Evolutionary conservation across 2,113 vertebrate genomes (phyloP).

Genomic region (Furnarius figulus): DNA sequence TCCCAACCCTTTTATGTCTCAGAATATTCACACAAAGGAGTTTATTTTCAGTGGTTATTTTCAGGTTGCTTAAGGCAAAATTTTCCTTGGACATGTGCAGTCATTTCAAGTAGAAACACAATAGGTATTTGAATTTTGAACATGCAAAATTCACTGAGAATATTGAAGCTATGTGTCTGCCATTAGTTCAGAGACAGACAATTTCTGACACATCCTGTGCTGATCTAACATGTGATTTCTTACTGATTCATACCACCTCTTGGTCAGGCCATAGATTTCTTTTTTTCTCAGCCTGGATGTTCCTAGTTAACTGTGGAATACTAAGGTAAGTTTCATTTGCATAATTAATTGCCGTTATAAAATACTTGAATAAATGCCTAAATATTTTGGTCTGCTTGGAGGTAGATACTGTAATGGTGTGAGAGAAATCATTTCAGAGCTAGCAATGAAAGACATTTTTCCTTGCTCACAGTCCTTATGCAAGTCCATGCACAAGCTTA

Average conservation of each 20-base stretch:
- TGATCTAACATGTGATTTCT: not conserved
- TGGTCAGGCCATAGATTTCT: not conserved
- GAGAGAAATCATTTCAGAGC: not conserved
- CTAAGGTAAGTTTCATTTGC: not conserved
- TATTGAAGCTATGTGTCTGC: not conserved
- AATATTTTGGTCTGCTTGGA: not conserved
- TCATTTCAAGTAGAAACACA: not conserved
- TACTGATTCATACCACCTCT: not conserved
- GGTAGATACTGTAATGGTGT: not conserved
- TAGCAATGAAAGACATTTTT: not conserved
- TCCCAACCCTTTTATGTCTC: not conserved
- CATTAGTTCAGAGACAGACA: not conserved
- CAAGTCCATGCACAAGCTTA: not conserved
- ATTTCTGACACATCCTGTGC: not conserved
- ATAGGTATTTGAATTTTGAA: not conserved
- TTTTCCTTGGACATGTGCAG: not conserved
- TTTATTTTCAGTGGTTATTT: not conserved
- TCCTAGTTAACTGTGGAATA: not conserved
- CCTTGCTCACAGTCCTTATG: not conserved
- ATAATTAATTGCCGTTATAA: not conserved
- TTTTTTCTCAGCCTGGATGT: not conserved
- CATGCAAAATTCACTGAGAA: not conserved
- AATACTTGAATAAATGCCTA: not conserved
- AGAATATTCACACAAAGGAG: not conserved
- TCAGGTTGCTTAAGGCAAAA: not conserved